Evolutionary conservation across 2,113 vertebrate genomes (phyloP).

Genomic region (Pituophis catenifer): DNA sequence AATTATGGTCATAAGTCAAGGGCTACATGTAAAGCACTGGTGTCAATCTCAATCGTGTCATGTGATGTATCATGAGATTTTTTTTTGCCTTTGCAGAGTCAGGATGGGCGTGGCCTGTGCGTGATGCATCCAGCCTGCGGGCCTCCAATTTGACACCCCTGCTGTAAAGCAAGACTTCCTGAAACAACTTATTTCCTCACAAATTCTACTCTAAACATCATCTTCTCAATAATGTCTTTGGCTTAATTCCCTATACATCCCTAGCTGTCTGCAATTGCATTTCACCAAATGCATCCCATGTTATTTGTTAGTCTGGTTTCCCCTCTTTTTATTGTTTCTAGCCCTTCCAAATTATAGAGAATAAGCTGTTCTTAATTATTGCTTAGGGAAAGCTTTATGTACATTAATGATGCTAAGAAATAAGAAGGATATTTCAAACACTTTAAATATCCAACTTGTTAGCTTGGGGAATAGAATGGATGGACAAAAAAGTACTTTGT

Average conservation of each 20-base stretch:
- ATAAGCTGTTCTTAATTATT: neutral
- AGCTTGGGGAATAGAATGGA: neutral
- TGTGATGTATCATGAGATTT: no score
- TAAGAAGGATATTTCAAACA: neutral
- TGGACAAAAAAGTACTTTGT: neutral
- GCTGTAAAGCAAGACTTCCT: neutral
- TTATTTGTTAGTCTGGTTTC: neutral
- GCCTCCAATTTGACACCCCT: no score
- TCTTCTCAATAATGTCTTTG: neutral
- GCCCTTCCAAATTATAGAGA: neutral
- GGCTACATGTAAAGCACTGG: neutral
- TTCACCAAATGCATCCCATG: neutral
- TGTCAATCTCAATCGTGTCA: no score
- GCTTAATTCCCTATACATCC: neutral
- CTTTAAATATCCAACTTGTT: neutral
- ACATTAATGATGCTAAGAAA: neutral
- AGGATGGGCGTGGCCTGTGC: no score
- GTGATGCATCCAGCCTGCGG: rapidly evolving
- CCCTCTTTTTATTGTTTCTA: neutral
- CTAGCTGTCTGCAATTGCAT: neutral
- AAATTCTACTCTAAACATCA: neutral
- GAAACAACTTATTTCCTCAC: neutral
- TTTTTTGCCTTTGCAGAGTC: no score
- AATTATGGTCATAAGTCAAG: neutral
- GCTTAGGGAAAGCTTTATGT: neutral